These are phyloP conservation scores for Todiramphus chloris DNA, from an alignment of 2,113 vertebrate genomes.

Conservation along the genomic window DNA sequence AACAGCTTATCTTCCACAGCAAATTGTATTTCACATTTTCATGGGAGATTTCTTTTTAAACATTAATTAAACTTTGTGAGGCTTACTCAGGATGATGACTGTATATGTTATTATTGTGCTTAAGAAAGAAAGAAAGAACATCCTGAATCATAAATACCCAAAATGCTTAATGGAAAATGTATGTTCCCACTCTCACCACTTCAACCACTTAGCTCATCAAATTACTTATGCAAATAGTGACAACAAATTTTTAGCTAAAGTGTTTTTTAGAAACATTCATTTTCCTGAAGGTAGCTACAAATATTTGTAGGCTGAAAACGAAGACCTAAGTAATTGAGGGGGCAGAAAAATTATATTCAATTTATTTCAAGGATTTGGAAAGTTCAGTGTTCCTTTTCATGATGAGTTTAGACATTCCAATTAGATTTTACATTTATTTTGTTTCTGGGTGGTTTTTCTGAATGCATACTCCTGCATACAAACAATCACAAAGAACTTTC, in stretches of 20 bases:
- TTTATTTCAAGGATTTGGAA: not conserved
- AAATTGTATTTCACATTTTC: not conserved
- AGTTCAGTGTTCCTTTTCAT: not conserved
- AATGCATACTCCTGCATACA: fast-evolving
- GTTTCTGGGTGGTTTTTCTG: not conserved
- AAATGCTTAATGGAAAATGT: not conserved
- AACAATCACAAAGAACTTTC: not conserved
- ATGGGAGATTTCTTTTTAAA: not conserved
- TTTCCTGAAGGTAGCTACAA: not conserved
- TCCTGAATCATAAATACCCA: not conserved
- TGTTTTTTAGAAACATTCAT: not conserved
- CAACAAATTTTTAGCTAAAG: not conserved
- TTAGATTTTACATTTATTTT: not conserved
- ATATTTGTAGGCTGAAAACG: not conserved
- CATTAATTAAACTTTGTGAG: not conserved
- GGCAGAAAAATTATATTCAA: not conserved
- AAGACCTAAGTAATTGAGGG: not conserved
- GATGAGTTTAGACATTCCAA: not conserved
- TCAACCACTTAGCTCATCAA: not conserved
- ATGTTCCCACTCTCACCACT: not conserved
- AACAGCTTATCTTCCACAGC: not conserved
- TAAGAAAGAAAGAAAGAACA: not conserved
- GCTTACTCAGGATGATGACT: not conserved
- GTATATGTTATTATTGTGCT: not conserved
- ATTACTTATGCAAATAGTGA: not conserved